phyloP scores from a whole-genome alignment of 2,113 vertebrate genomes.

The Gopherus evgoodei region DNA sequence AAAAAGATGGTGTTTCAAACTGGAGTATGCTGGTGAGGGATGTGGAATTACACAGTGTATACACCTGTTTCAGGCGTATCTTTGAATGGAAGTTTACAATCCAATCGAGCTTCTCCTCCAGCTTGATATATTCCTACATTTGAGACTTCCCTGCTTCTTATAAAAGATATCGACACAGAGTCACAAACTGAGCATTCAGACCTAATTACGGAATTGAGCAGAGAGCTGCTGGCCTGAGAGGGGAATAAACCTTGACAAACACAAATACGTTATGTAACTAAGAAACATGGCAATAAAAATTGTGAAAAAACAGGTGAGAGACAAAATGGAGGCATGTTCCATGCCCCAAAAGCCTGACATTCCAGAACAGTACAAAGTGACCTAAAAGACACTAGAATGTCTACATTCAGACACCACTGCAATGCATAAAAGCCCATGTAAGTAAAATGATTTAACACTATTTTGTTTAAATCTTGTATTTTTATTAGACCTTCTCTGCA shows the following conservation, averaged over 20 bases:
- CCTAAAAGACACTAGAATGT: neutral
- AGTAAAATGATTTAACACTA: neutral
- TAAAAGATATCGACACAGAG: neutral
- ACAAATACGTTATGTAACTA: neutral
- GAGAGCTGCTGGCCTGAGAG: neutral
- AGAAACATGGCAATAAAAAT: neutral
- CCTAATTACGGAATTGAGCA: neutral
- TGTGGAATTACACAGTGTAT: neutral
- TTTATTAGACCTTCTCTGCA: slow-evolving; percentile 73
- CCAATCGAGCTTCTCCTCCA: neutral
- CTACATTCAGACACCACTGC: neutral
- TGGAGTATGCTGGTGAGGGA: neutral
- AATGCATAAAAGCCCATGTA: neutral
- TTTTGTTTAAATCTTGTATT: slow-evolving; percentile 67
- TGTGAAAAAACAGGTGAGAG: neutral
- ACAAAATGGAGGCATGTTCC: neutral
- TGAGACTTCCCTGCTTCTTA: neutral
- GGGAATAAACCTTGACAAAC: neutral
- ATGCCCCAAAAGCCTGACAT: neutral
- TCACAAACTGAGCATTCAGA: neutral
- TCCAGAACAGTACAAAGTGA: neutral
- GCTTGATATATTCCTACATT: neutral
- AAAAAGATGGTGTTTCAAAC: neutral
- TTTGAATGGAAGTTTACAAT: neutral
- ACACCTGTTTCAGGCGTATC: neutral